Base-by-base conservation (phyloP, 1,140 invertebrate genomes). In the Trigoniulus corallinus region DNA sequence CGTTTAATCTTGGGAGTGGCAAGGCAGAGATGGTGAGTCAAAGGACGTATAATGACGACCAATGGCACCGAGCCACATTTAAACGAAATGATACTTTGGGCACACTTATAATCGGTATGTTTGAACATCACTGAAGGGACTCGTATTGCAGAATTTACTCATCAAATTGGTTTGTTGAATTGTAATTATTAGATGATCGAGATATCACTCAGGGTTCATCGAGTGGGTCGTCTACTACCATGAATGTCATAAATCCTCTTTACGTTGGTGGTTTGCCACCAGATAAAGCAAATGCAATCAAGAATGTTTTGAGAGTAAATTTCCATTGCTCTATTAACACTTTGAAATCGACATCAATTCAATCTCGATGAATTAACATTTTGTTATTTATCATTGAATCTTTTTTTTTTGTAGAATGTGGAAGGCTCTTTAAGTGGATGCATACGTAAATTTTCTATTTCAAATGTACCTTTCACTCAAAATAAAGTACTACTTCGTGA, bases 371-470 rank as follows among this genome's bases (percentile, higher is more conserved):
- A n/a, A n/a, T n/a, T n/a, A n/a, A n/a, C 53, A 51, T 26, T 26
- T 20, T 53, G 23, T 58, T 56, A 0, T 1, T n/a, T 1, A 55
- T 43, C 24, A 62, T 44, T n/a, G n/a, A n/a, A n/a, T n/a, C n/a
- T n/a, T n/a, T n/a, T n/a, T n/a, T n/a, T n/a, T n/a, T n/a, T 64
- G 29, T 58, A 81, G 72, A 70, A 70, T 22, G 61, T 75, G 1
- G 76, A 76, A 34, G 58, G 60, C 1, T 78, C 81, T 21, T 95
- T 93, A 61, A 77, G 75, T 56, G 94, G 93, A 21, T 98, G 94
- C 63, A 68, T 98, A 15, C 73, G 77, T 47, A 81, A 89, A 45
- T 75, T 97, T 27, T 57, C 58, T 27, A 71, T 87, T 59, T 82
- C 84, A 58, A 76, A 74, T 24, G 70, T 78, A 54, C 64, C 66